Evolutionary conservation across 2,888 invertebrate species (phyloP), one percentile per base, ranked within the genome.

Genomic region (Drosophila infuscata): DNA sequence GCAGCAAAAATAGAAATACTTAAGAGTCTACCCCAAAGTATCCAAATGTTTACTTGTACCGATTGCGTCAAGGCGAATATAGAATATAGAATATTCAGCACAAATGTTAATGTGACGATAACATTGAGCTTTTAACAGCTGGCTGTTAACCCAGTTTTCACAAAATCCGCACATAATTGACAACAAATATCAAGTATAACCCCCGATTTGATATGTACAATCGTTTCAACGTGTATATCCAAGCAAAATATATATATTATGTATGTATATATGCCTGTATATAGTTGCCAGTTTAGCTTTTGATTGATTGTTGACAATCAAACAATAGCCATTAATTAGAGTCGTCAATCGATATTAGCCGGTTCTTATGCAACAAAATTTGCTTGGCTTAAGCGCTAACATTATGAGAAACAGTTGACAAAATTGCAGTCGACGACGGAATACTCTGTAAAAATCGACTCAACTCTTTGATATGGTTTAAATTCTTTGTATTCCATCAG

Each of bases 101-200:
- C 38, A 60, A 53, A 72, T 72, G 73, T 72, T 65, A 54, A 72
- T 17, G 52, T 41, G 49, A 41, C 53, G 51, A 70, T 56, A 70
- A 76, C 70, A 76, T 75, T 74, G 64, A 72, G 64, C 54, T 64
- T 41, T 64, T 71, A 72, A 63, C 71, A 74, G 76, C 33, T 46
- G 62, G 54, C 70, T 63, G 63, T 75, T 74, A 74, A 74, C 74
- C 66, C 36, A 64, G 30, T 64, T 66, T 38, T 51, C 9, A 25
- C n/a, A 46, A 36, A 33, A 17, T 25, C 46, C 20, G 46, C 20
- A 20, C 7, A 46, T 7, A 12, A 25, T 15, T 15, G 25, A 46
- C 8, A 46, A 25, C 46, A 46, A 46, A 15, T 25, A 25, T 15
- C 2, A 46, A 46, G 46, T 25, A 15, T 8, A 46, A 3, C 3